Base-by-base conservation (phyloP, 1,140 invertebrate species). In the Eciton burchellii region DNA sequence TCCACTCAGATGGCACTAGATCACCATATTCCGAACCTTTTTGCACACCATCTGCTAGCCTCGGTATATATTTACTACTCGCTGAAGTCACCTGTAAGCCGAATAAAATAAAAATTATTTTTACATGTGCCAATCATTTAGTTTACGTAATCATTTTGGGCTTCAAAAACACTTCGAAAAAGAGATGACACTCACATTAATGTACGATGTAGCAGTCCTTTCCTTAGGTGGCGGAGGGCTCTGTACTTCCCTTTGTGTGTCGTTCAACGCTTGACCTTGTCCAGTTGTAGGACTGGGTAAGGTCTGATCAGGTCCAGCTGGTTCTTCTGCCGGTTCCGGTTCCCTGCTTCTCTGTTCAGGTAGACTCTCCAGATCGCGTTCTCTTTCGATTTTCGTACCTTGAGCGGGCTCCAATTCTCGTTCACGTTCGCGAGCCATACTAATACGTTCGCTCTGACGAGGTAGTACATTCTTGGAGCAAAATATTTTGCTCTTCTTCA, bases 1-100 rank as follows among this genome's bases (percentile, higher is more conserved):
- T 97, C 98, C 98, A 99, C 56, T 95, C 94, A 43, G 95, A 93
- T n/a, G 97, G 96, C 90, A 95, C 94, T n/a, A 97, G 92, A 68
- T 96, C 95, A 82, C 94, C 93, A 74, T 91, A 91, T 72, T 92
- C 94, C 1, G 91, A 93, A 77, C 91, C 90, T 85, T 91, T 93
- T 56, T 91, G 92, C 19, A 91, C 85, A 66, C 92, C 93, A 89
- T 96, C 96, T 65, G 96, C 95, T 92, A 97, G 92, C 91, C 96
- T 94, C 82, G 96, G 96, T 93, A 97, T 96, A 81, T 96, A 94
- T 93, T 96, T 97, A 54, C 92, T 92, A 92, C 91, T 94, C 24
- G 91, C 86, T 66, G 87, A 88, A 47, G 89, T 93, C 21, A 90
- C 91, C 95, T 95, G 86, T 3, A 91, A 88, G 84, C 73, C 19